Percentiles rank a stretch among this genome's conserved stretches.
Evolutionary conservation across 2,797 vertebrate species (phyloP).

Genomic region (Cygnus olor): DNA sequence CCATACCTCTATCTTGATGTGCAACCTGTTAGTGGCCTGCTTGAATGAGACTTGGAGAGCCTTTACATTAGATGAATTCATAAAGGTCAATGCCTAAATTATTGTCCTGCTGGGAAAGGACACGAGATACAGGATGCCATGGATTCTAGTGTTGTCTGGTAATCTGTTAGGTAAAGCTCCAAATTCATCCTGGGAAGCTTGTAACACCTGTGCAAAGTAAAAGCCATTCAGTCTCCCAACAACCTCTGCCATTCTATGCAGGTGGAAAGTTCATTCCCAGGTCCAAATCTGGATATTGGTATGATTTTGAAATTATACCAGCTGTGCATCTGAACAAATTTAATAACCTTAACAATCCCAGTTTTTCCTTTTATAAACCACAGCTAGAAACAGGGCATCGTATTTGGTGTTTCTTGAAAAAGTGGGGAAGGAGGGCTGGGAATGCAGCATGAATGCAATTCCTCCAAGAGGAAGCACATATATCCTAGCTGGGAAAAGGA

Average conservation of each 20-base stretch:
- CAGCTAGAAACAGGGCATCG: neutral
- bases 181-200: neutral
- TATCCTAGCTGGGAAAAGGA: neutral
- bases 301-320: neutral
- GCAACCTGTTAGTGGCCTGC: neutral
- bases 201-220: neutral
- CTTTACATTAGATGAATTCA: accelerated
- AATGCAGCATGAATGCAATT: neutral
- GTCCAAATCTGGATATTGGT: neutral
- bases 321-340: neutral
- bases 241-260: neutral
- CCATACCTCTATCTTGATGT: neutral
- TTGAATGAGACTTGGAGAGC: neutral
- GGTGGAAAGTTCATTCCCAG: neutral
- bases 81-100: neutral
- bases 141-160: neutral
- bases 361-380: neutral
- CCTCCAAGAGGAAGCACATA: neutral
- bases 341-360: neutral
- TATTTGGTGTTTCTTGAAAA: neutral
- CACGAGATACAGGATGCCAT: neutral
- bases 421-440: neutral
- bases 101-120: neutral
- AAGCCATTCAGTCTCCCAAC: neutral
- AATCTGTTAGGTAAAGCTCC: neutral